Conservation (phyloP, 2,797 vertebrate species). For the Cygnus olor region DNA sequence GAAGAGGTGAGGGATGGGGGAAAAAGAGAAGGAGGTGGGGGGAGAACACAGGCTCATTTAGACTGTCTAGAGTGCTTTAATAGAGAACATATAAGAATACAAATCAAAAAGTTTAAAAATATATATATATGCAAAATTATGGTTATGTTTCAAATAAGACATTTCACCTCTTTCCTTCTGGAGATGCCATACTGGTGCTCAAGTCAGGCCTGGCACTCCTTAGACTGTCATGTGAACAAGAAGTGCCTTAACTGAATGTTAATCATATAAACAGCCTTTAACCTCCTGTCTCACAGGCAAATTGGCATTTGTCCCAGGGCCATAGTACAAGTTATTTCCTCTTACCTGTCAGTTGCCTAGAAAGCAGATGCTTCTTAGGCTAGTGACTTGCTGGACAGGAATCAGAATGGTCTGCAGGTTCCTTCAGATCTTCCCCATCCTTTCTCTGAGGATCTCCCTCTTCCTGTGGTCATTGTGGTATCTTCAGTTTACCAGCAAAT, state of each 20-base stretch:
- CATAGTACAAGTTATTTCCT: background rate
- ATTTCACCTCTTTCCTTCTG: background rate
- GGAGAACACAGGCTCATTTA: background rate
- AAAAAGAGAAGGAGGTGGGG: background rate
- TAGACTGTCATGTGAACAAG: background rate
- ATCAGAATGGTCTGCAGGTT: background rate
- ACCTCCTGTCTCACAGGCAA: background rate
- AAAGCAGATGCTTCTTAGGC: background rate
- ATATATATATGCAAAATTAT: no score
- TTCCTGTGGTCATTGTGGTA: background rate
- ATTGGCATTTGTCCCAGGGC: conserved; percentile 6
- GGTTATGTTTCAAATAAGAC: background rate
- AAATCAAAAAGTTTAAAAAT: background rate
- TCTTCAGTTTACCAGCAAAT: background rate
- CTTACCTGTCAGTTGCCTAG: background rate
- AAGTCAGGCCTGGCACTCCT: background rate
- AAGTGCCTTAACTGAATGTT: background rate
- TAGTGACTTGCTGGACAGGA: background rate
- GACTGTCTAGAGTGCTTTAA: background rate
- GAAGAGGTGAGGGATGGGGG: background rate
- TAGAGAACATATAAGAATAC: background rate
- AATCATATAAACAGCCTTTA: conserved; percentile 16
- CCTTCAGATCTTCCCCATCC: background rate
- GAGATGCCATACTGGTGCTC: background rate
- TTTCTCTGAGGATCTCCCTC: background rate